A percentile compares a stretch with the other conserved stretches of the same genome.
Conservation (phyloP, 2,113 vertebrate species). For the Nicator chloris region DNA sequence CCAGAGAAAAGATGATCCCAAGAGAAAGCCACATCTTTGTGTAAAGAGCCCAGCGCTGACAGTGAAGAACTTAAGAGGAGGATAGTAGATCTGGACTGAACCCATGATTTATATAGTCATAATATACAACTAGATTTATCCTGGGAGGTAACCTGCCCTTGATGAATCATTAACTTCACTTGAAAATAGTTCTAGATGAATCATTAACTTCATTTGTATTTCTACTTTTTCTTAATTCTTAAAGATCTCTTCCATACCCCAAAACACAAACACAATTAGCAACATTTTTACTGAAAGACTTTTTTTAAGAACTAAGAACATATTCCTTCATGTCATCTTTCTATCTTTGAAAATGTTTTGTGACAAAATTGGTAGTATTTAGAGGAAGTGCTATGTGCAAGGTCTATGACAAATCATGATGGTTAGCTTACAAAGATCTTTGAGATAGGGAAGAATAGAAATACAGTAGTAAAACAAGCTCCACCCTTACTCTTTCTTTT, state of each 20-base stretch:
- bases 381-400: not conserved
- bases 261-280: not conserved
- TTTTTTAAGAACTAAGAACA: not conserved
- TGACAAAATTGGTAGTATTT: not conserved
- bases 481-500: not conserved
- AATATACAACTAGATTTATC: not conserved
- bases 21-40: conserved; percentile 30
- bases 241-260: not conserved
- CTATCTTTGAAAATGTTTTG: not conserved
- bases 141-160: not conserved
- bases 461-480: not conserved
- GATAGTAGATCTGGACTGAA: not conserved
- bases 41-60: not conserved
- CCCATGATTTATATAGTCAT: not conserved
- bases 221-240: not conserved
- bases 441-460: not conserved
- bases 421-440: not conserved
- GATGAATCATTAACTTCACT: conserved; percentile 20
- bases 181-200: not conserved
- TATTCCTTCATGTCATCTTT: not conserved
- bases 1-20: not conserved
- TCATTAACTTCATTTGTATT: not conserved
- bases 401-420: not conserved
- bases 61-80: not conserved
- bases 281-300: not conserved